Percentiles rank a stretch among this genome's conserved stretches.
Evolutionary conservation across 2,888 invertebrate genomes (phyloP).

Genomic region (Crepidodera aurea): DNA sequence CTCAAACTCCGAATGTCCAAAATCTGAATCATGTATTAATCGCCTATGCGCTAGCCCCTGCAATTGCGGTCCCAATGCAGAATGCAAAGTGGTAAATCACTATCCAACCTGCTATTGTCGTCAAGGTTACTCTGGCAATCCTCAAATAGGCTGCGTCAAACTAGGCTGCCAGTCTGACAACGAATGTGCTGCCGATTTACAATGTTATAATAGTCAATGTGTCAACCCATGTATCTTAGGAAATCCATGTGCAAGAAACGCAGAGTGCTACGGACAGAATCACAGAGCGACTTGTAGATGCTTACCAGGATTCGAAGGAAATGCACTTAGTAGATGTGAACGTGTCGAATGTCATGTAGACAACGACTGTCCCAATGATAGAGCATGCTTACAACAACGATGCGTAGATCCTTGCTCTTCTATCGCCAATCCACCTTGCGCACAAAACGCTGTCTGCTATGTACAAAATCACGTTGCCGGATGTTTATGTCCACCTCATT

Average conservation of each 20-base stretch:
- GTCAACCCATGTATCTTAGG: slow-evolving; percentile 81
- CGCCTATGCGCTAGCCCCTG: slow-evolving; percentile 83
- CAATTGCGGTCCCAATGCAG: slow-evolving; percentile 83
- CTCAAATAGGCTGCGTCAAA: slow-evolving; percentile 81
- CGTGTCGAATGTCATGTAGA: slow-evolving; percentile 81
- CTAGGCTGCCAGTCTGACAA: slow-evolving; percentile 83
- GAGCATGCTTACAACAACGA: slow-evolving; percentile 74
- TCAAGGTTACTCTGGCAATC: slow-evolving; percentile 85
- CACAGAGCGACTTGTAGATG: slow-evolving; percentile 85
- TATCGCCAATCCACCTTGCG: slow-evolving; percentile 76
- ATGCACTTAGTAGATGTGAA: slow-evolving; percentile 81
- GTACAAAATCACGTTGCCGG: slow-evolving; percentile 81
- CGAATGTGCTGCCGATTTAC: slow-evolving; percentile 81
- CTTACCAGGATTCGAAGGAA: slow-evolving; percentile 77
- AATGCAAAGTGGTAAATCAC: slow-evolving; percentile 83
- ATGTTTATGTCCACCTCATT: slow-evolving; percentile 82
- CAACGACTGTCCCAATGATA: slow-evolving; percentile 79
- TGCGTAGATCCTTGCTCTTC: slow-evolving; percentile 82
- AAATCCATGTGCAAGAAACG: slow-evolving; percentile 84
- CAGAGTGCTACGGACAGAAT: slow-evolving; percentile 82
- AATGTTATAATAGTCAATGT: slow-evolving; percentile 84
- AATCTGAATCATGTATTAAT: slow-evolving; percentile 85
- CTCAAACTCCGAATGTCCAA: slow-evolving; percentile 81
- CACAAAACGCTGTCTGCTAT: slow-evolving; percentile 82
- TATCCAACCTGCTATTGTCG: slow-evolving; percentile 86